Evolutionary conservation across 2,113 vertebrate species (phyloP).

Genomic region (Odobenus rosmarus): DNA sequence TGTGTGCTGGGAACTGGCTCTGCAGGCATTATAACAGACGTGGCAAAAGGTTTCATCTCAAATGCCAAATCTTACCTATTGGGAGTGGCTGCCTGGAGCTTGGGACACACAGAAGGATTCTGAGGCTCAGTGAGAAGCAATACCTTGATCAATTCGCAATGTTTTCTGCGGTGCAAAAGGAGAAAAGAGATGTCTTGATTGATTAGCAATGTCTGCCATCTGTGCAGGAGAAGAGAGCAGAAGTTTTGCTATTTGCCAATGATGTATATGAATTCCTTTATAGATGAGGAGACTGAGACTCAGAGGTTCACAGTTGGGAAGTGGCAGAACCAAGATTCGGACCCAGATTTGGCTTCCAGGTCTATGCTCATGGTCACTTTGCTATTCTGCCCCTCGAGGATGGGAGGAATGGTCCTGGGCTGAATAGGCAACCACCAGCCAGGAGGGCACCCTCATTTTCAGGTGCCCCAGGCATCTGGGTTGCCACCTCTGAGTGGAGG

Average conservation of each 20-base stretch:
- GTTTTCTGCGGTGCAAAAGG: background rate
- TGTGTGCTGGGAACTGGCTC: background rate
- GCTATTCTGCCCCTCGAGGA: background rate
- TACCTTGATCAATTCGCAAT: background rate
- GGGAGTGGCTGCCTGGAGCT: background rate
- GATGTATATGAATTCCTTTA: background rate
- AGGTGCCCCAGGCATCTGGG: too few species aligned
- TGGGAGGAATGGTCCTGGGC: background rate
- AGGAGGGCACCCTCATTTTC: background rate
- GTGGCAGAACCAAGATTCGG: background rate
- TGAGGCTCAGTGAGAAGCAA: background rate
- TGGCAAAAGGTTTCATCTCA: background rate
- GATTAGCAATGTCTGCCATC: background rate
- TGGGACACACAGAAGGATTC: background rate
- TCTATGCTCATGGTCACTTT: background rate
- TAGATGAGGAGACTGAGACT: background rate
- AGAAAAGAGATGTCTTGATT: background rate
- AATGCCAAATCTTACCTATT: background rate
- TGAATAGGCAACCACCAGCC: background rate
- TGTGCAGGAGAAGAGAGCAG: background rate
- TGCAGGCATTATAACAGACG: background rate
- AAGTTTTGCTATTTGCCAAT: background rate
- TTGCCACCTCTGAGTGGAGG: background rate
- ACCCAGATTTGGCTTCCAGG: background rate
- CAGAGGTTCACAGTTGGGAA: background rate